Conservation (phyloP, 2,113 vertebrate species). For the Lutjanus erythropterus region DNA sequence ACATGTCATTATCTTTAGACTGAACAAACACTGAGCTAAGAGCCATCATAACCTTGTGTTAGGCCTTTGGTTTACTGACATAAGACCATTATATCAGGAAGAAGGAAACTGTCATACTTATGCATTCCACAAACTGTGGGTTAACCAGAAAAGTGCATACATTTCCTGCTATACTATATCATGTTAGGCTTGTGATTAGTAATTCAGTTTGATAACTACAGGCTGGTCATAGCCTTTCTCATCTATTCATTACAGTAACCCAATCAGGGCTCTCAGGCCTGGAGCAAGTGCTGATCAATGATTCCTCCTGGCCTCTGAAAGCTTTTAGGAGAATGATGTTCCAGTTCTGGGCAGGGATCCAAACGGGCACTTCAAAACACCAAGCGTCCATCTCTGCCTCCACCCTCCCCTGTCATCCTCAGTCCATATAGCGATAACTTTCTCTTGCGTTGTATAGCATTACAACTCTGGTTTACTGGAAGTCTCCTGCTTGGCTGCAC, state of each 20-base stretch:
- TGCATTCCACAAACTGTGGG: conserved; percentile 19
- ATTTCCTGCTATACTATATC: conserved; percentile 29
- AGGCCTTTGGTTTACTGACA: background rate
- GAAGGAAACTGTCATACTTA: background rate
- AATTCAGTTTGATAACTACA: conserved; percentile 40
- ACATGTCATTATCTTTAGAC: background rate
- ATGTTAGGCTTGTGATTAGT: conserved; percentile 33
- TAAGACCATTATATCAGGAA: background rate
- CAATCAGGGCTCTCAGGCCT: conserved; percentile 48
- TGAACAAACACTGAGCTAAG: background rate
- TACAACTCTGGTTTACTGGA: conserved; percentile 65
- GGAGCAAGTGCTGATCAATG: conserved; percentile 61
- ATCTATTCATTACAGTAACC: conserved; percentile 66
- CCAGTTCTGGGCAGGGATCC: conserved; percentile 72
- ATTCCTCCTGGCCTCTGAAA: conserved; percentile 51
- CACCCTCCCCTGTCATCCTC: conserved; percentile 1
- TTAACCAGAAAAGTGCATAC: background rate
- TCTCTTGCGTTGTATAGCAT: conserved; percentile 42
- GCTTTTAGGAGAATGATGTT: conserved; percentile 77
- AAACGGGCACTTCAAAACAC: conserved; percentile 61
- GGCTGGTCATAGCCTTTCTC: conserved; percentile 19
- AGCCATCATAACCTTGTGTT: background rate
- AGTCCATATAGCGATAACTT: conserved; percentile 39
- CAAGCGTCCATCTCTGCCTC: conserved; percentile 33
- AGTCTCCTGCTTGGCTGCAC: conserved; percentile 55